Base-by-base conservation (phyloP, 2,888 invertebrate species). In the Caenorhabditis zanzibari region DNA sequence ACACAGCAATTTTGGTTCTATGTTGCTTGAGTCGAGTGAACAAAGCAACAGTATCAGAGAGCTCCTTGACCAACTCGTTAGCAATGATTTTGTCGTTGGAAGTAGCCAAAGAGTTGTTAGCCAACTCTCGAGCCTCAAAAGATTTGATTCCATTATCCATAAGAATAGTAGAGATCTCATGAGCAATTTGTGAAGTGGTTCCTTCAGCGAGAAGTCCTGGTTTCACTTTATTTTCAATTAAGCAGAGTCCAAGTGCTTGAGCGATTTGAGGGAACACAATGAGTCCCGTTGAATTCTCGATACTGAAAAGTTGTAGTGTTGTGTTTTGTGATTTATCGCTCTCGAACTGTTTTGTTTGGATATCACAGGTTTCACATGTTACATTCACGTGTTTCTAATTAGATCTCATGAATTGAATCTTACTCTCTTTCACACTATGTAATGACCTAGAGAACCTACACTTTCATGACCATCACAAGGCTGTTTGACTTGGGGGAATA, bases 141-240 rank as follows among this genome's bases (percentile, higher is more conserved):
- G 68, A 72, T 12, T 38, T 35, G 14, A 85, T 79, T 28, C 84
- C 92, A 72, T 92, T 90, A 9, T 91, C 84, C 12, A 91, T 88
- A 3, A 93, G 88, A 16, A 93, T 86, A n/a, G 90, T 85, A 6
- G 91, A 90, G 19, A 93, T 85, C 26, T 89, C 88, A 5, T 91
- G 90, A 72, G 92, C 91, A 66, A 93, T 92, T 84, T 93, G 92
- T 0, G 86, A 81, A 75, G 90, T 90, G 0, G 93, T 93, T 19
- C 93, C 93, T 73, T 93, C 92, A 12, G 93, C 93, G 38, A 93
- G 86, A 2, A 93, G 87, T 0, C 93, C 93, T 2, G 93, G 93
- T 22, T 89, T 86, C 16, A 93, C 91, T 71, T 86, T 87, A 47
- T 85, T 86, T 44, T 86, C 85, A 26, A 85, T 41, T 4, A 86